A percentile compares a stretch with the other conserved stretches of the same genome.
These are phyloP conservation scores for Aphaenogaster ashmeadi DNA, from an alignment of 1,140 invertebrate genomes.

Conservation along the genomic window DNA sequence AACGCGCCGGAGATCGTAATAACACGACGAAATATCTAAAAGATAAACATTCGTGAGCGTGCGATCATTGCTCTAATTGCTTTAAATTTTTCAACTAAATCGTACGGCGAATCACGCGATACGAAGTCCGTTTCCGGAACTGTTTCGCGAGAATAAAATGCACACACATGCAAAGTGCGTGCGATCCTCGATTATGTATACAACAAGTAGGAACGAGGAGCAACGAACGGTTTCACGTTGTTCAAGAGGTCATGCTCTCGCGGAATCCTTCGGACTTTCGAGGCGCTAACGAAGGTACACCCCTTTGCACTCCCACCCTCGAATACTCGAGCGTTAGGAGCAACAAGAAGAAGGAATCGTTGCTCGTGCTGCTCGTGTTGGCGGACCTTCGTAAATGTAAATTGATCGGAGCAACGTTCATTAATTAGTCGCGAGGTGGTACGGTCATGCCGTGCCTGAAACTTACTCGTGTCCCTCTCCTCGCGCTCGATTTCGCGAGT, in stretches of 20 bases:
- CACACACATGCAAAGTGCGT: not conserved
- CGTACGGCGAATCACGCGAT: not conserved
- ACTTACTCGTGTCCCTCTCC: constrained; percentile 46
- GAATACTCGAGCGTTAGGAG: not conserved
- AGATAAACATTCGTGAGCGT: not conserved
- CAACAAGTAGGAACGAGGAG: not conserved
- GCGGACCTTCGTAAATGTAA: constrained; percentile 77
- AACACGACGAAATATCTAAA: constrained; percentile 28
- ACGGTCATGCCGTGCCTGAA: constrained; percentile 51
- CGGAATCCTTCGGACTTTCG: constrained; percentile 28
- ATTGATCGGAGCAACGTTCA: constrained; percentile 79
- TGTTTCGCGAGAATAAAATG: not conserved
- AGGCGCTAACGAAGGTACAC: constrained; percentile 77
- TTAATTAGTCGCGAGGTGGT: constrained; percentile 80
- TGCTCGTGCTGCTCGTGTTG: constrained; percentile 51
- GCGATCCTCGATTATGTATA: constrained; percentile 12
- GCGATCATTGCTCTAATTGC: not conserved
- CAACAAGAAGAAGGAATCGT: constrained; percentile 5
- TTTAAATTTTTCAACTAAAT: not conserved
- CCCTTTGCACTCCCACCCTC: constrained; percentile 52
- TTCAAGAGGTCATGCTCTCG: constrained; percentile 58
- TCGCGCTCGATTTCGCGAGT: constrained; percentile 17
- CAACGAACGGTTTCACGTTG: constrained; percentile 2
- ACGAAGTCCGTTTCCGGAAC: not conserved
- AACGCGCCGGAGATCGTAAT: constrained; percentile 16